These are phyloP conservation scores for Dynastes hyllus DNA, from an alignment of 2,888 invertebrate genomes.

Conservation along the genomic window DNA sequence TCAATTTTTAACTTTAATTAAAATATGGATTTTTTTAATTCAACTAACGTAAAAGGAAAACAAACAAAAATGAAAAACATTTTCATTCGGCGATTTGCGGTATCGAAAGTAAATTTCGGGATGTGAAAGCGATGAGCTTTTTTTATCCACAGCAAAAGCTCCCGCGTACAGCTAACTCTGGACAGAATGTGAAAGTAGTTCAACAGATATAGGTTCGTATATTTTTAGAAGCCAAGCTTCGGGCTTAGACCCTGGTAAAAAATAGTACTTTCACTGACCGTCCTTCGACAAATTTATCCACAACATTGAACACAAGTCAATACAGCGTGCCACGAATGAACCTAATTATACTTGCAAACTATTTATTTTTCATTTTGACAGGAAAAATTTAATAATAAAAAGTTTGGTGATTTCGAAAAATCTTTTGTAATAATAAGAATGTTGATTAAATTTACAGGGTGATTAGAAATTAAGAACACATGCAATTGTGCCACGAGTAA, in stretches of 20 bases:
- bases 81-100: background rate
- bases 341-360: too few species aligned
- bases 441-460: too few species aligned
- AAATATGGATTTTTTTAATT: background rate
- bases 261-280: conserved; percentile 22
- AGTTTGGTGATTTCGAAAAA: too few species aligned
- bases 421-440: too few species aligned
- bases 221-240: conserved; percentile 29
- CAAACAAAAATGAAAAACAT: too few species aligned
- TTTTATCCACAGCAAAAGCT: conserved; percentile 5
- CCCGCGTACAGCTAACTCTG: background rate
- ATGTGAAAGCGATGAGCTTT: conserved; percentile 13
- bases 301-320: background rate
- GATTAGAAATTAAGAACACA: too few species aligned
- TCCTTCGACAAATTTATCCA: background rate
- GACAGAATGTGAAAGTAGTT: conserved; percentile 25
- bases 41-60: background rate
- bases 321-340: too few species aligned
- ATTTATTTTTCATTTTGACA: too few species aligned
- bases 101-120: conserved; percentile 17
- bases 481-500: too few species aligned
- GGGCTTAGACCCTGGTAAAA: conserved; percentile 24
- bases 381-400: too few species aligned
- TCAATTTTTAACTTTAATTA: background rate
- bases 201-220: conserved; percentile 21